phyloP scores from a whole-genome alignment of 1,140 invertebrate species.

The Drosophila truncata region DNA sequence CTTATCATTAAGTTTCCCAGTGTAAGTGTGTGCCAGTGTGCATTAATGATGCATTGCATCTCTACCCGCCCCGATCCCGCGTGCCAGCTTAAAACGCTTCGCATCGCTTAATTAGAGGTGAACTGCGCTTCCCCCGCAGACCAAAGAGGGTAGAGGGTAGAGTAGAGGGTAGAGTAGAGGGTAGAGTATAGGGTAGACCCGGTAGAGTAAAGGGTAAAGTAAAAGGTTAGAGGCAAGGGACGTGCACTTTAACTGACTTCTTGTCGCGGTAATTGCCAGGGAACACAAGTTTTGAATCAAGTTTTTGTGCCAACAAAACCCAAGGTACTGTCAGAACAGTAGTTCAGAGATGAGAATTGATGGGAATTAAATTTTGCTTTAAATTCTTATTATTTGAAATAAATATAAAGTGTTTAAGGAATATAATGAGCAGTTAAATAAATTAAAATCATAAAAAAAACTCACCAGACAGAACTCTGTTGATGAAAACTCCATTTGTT shows the following conservation, averaged over 20 bases:
- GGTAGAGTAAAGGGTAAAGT: not conserved
- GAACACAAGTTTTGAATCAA: slow-evolving; percentile 77
- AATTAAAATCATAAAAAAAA: not conserved
- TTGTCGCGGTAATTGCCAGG: slow-evolving; percentile 72
- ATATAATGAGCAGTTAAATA: not conserved
- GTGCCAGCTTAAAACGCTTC: slow-evolving; percentile 52
- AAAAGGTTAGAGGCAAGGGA: not conserved
- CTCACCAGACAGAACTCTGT: not conserved
- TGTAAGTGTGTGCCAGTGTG: slow-evolving; percentile 36
- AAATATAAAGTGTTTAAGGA: not conserved
- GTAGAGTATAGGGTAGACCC: not conserved
- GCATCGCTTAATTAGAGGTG: slow-evolving; percentile 72
- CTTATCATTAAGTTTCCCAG: slow-evolving; percentile 5
- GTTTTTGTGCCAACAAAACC: slow-evolving; percentile 49
- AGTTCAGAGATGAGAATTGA: slow-evolving; percentile 26
- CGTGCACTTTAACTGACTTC: slow-evolving; percentile 59
- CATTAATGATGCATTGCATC: slow-evolving; percentile 76
- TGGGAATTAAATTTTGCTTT: not conserved
- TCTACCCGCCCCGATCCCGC: slow-evolving; percentile 26
- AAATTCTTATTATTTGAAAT: not conserved
- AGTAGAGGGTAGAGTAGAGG: not conserved
- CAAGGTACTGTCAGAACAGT: not conserved
- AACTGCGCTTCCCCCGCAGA: slow-evolving; percentile 17
- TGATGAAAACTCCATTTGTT: not conserved
- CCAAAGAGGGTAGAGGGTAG: not conserved